phyloP scores from a whole-genome alignment of 2,113 vertebrate genomes.

The Neopipo cinnamomea region DNA sequence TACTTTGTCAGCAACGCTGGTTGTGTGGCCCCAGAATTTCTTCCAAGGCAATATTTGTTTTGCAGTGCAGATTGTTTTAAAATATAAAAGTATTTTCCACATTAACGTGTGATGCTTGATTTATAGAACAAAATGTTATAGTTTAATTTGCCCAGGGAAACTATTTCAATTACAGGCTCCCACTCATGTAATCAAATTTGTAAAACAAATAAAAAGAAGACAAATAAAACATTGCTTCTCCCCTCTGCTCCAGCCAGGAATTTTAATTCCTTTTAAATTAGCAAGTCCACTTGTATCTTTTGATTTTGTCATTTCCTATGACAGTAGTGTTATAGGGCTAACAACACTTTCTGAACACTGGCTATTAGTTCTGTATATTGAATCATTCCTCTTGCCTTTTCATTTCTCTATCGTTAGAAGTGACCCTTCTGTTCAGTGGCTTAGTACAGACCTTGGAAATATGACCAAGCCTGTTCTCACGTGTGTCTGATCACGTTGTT shows the following conservation, averaged over 20 bases:
- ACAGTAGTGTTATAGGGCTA: neutral
- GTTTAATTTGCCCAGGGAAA: neutral
- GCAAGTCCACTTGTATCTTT: neutral
- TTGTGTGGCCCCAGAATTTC: neutral
- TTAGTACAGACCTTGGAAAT: neutral
- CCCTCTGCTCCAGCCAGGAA: neutral
- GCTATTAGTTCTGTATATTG: neutral
- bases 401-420: neutral
- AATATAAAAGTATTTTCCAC: neutral
- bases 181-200: neutral
- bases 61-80: neutral
- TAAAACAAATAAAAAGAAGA: conserved; percentile 10
- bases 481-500: neutral
- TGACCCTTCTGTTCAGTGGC: neutral
- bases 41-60: neutral
- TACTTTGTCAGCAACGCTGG: neutral
- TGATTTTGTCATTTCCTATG: neutral
- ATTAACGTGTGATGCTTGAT: neutral
- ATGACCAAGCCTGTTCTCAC: neutral
- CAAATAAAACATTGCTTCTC: neutral
- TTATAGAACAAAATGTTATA: neutral
- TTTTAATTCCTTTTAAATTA: neutral
- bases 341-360: neutral
- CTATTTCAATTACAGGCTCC: neutral
- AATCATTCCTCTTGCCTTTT: neutral